These are phyloP conservation scores for Sinocyclocheilus grahami DNA, from an alignment of 2,113 vertebrate genomes.

Conservation along the genomic window DNA sequence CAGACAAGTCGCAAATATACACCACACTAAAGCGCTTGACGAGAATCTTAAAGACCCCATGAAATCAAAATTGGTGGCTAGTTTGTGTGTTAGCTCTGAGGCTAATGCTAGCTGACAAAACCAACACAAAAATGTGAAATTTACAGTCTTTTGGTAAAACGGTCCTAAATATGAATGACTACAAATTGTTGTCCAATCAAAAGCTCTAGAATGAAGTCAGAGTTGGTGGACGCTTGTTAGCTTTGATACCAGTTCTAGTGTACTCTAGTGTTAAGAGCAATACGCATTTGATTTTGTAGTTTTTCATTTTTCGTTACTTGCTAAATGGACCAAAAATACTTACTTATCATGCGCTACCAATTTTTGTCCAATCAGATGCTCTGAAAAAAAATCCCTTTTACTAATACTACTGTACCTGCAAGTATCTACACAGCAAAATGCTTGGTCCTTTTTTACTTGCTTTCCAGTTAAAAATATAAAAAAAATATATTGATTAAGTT, in stretches of 20 bases:
- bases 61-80: background rate
- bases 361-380: conserved; percentile 9
- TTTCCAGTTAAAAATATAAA: background rate
- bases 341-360: background rate
- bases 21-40: conserved; percentile 15
- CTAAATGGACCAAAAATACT: background rate
- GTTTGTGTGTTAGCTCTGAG: background rate
- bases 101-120: background rate
- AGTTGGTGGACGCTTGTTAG: background rate
- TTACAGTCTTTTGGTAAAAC: background rate
- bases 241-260: background rate
- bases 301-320: background rate
- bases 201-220: background rate
- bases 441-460: background rate
- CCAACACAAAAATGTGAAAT: background rate
- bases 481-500: background rate
- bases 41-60: conserved; percentile 7
- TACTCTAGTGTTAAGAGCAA: background rate
- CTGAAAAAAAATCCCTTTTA: no score
- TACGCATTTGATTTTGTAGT: background rate
- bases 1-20: conserved; percentile 47
- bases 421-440: background rate
- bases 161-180: background rate
- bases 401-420: background rate
- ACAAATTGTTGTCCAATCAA: background rate